Percentiles rank a stretch among this genome's conserved stretches.
Evolutionary conservation across 2,797 vertebrate genomes (phyloP).

Genomic region (Masticophis lateralis): DNA sequence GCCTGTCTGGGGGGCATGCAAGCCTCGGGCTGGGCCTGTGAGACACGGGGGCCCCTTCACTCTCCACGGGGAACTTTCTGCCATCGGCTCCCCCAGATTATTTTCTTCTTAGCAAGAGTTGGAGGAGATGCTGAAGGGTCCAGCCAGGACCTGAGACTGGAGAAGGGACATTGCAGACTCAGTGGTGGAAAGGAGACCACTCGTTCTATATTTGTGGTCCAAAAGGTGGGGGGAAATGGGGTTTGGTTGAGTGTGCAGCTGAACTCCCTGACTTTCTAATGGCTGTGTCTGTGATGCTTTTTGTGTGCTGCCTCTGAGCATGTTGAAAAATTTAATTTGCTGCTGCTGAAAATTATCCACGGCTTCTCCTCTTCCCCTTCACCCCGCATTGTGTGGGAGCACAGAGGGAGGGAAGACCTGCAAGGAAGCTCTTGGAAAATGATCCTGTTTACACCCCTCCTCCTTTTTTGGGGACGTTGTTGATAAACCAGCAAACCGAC

Average conservation of each 20-base stretch:
- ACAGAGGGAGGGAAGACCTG: neutral
- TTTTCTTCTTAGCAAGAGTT: constrained; percentile 17
- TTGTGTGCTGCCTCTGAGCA: constrained; percentile 24
- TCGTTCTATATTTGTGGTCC: neutral
- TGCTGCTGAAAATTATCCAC: constrained; percentile 32
- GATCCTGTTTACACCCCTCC: constrained; percentile 73
- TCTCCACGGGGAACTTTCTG: neutral
- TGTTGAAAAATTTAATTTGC: neutral
- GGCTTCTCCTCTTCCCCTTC: neutral
- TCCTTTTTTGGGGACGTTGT: constrained; percentile 37
- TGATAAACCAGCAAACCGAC: neutral
- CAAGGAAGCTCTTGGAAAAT: neutral
- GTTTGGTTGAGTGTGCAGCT: neutral
- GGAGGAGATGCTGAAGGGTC: neutral
- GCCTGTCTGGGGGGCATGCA: neutral
- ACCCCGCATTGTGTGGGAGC: neutral
- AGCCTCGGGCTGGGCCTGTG: neutral
- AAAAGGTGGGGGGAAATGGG: neutral
- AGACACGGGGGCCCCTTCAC: neutral
- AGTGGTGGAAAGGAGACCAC: neutral
- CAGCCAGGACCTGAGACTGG: neutral
- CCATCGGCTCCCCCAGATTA: neutral
- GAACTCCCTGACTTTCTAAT: neutral
- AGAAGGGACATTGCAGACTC: constrained; percentile 20
- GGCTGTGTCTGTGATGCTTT: constrained; percentile 35